A percentile compares a stretch with the other conserved stretches of the same genome.
Evolutionary conservation across 1,140 invertebrate genomes (phyloP).

Genomic region (Plectus sambesii): DNA sequence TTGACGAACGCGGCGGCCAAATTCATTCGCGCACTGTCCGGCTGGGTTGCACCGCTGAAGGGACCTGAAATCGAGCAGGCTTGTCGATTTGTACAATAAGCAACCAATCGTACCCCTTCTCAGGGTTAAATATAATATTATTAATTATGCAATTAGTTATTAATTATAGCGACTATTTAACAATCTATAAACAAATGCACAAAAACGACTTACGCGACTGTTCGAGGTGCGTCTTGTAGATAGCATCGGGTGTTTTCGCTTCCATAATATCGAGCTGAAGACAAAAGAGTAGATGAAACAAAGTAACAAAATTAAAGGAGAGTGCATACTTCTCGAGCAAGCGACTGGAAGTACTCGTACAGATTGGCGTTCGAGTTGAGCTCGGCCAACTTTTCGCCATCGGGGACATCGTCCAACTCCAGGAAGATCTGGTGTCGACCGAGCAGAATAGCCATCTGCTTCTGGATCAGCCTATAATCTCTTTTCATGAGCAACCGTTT

Average conservation of each 20-base stretch:
- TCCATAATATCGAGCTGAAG: slow-evolving; percentile 90
- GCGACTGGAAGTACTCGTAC: slow-evolving; percentile 85
- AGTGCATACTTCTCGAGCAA: slow-evolving; percentile 70
- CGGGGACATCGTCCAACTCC: slow-evolving; percentile 57
- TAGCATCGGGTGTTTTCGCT: slow-evolving; percentile 96
- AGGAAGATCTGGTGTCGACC: slow-evolving; percentile 86
- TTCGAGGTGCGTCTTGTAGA: slow-evolving; percentile 96
- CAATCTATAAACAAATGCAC: too few species aligned
- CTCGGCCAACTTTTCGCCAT: slow-evolving; percentile 70
- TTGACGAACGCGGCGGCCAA: slow-evolving; percentile 96
- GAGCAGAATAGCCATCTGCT: slow-evolving; percentile 93
- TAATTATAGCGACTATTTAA: too few species aligned
- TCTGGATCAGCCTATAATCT: slow-evolving; percentile 60
- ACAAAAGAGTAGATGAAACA: neutral
- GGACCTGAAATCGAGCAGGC: slow-evolving; percentile 12
- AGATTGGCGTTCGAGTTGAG: slow-evolving; percentile 93
- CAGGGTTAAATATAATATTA: too few species aligned
- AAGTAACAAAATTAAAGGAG: neutral
- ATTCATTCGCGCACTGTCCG: slow-evolving; percentile 53
- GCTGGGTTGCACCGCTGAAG: slow-evolving; percentile 22
- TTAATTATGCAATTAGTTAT: slow-evolving; percentile 11
- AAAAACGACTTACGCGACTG: slow-evolving; percentile 55
- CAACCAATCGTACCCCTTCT: too few species aligned
- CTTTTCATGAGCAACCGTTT: too few species aligned
- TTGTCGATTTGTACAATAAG: neutral